Evolutionary conservation across 2,888 invertebrate species (phyloP), one percentile per base, ranked within the genome.

Genomic region (Stenolophus ochropezus): DNA sequence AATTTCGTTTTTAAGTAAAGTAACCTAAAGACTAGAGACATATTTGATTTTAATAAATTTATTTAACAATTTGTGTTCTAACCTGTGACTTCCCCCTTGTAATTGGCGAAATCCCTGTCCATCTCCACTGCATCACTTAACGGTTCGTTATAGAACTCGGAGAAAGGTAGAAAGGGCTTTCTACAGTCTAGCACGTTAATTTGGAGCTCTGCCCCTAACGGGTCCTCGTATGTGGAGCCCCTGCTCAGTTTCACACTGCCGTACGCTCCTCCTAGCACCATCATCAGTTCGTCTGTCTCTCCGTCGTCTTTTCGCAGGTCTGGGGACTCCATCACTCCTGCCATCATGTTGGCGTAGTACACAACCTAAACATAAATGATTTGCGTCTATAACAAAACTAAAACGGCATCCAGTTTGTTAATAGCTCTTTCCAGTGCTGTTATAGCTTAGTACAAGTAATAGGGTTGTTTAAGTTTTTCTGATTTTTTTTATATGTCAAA

Each of bases 121-220:
- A 98, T 97, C 91, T 97, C 97, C 83, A 98, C 94, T 81, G 94
- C 94, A 89, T 98, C 97, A 90, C 97, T 97, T 71, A 98, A 91
- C 0, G 96, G 95, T 89, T 98, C 98, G 89, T 98, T 98, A 89
- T 98, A 97, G 90, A 98, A 98, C 86, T 98, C 97, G 83, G 94
- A 94, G 87, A 95, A 96, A 81, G 96, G 93, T 87, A 98, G 92
- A 86, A 93, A 92, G 47, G 98, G 97, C 87, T 93, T 93, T 71
- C 97, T 93, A 87, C 96, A 95, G 87, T 98, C 96, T 86, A 96
- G 89, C 20, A 94, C 92, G 86, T 94, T 93, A 84, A 96, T 91
- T 85, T 93, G 93, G 86, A 98, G 91, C 90, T 94, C 95, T 84
- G 92, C 90, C 83, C 94, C 93, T 87, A 95, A 89, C n/a, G 92